These are phyloP conservation scores for Barnardius zonarius DNA, from an alignment of 2,113 vertebrate species.

Conservation along the genomic window DNA sequence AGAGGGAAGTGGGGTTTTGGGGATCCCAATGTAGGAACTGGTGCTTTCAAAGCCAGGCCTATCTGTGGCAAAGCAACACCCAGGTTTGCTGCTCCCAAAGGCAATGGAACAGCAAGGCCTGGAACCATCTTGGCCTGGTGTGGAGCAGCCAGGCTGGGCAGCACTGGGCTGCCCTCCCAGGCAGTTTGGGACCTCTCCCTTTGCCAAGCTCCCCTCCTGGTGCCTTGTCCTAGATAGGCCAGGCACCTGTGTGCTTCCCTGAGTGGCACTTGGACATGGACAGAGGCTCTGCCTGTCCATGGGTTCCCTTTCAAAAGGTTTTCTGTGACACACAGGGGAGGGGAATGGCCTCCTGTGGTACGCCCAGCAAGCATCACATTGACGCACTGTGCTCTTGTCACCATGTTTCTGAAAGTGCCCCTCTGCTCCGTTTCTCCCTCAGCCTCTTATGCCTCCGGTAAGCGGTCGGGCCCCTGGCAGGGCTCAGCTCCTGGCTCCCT, in stretches of 20 bases:
- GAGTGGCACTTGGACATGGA: rapidly evolving
- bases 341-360: neutral
- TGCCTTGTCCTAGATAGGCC: neutral
- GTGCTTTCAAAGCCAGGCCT: neutral
- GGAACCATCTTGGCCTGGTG: neutral
- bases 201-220: neutral
- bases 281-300: rapidly evolving
- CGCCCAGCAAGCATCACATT: rapidly evolving
- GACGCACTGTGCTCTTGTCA: neutral
- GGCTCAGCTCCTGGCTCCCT: neutral
- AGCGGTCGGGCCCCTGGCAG: rapidly evolving
- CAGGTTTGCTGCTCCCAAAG: neutral
- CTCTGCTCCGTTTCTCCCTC: neutral
- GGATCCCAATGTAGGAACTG: neutral
- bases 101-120: neutral
- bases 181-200: neutral
- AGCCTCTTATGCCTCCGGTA: neutral
- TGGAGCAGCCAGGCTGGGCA: neutral
- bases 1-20: neutral
- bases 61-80: neutral
- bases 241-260: rapidly evolving
- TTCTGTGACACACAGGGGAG: rapidly evolving
- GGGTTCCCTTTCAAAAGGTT: neutral
- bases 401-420: rapidly evolving
- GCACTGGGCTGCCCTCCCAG: rapidly evolving